Evolutionary conservation across 92 coral and sea anemone genomes (phyloP), one percentile per base, ranked within the genome.

Genomic region (Metridium senile): DNA sequence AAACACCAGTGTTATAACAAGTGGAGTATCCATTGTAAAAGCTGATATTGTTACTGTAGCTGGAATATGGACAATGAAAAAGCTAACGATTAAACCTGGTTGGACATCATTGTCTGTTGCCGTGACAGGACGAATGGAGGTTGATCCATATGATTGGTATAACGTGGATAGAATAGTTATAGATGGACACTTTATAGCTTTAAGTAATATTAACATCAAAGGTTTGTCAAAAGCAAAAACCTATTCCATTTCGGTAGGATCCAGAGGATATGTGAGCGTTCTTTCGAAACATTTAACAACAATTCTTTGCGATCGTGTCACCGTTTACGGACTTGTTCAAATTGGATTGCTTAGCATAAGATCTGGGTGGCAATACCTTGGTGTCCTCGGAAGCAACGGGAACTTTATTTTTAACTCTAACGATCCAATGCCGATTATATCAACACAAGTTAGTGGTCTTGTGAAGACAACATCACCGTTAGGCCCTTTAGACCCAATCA

Each of bases 361-460:
- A 46, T 46, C 86, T 35, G 78, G 74, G 30, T 88, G 93, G 93
- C 70, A 66, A 29, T 76, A 88, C 39, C 61, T 88, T 13, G 74
- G 77, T 11, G 89, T 88, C 56, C 68, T 74, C 23, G 78, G 78
- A 74, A 74, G 49, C 19, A 54, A 82, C 30, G 93, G 93, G 11
- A 47, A 56, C 10, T 84, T 84, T 65, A 45, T 74, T 75, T 88
- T 88, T 54, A 26, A 80, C 43, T 77, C 89, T 20, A 77, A 76
- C 22, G 84, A 80, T 31, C 70, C 89, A 25, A 76, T 84, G 51
- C 85, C 78, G 66, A 84, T 88, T 23, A 70, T 75, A 16, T 49
- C 79, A 4, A 88, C 87, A 2, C 85, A 65, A n/a, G 82, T 88
- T 26, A 77, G 63, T 49, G 93, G 93, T 56, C 63, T 75, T 47